Evolutionary conservation across 2,888 invertebrate species (phyloP).

Genomic region (Desoria tigrina): DNA sequence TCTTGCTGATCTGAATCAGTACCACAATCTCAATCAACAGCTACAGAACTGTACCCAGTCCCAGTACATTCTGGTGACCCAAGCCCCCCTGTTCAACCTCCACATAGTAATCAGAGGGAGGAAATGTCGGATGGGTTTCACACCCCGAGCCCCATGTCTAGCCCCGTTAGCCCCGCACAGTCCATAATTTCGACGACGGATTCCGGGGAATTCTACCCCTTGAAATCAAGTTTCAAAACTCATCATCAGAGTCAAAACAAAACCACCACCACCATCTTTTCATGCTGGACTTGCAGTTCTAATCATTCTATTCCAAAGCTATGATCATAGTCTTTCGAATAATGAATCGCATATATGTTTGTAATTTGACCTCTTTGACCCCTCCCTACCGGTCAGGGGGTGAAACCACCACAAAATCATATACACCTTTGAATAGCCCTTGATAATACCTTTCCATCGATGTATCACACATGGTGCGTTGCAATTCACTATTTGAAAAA

Average conservation of each 20-base stretch:
- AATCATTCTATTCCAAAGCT: no score
- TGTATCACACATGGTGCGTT: no score
- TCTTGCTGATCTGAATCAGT: neutral
- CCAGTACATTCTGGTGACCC: constrained; percentile 15
- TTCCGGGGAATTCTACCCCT: constrained; percentile 24
- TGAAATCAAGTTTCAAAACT: no score
- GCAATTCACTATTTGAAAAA: no score
- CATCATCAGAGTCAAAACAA: constrained; percentile 20
- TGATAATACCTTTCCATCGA: no score
- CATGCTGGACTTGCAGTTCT: no score
- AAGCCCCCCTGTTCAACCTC: constrained; percentile 21
- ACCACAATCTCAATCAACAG: constrained; percentile 24
- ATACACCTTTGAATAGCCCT: no score
- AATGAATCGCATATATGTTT: no score
- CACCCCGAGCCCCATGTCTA: constrained; percentile 60
- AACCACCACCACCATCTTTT: constrained; percentile 18
- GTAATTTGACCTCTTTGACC: no score
- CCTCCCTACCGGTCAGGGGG: no score
- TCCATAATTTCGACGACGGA: constrained; percentile 40
- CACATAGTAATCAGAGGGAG: constrained; percentile 23
- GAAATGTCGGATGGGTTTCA: constrained; percentile 56
- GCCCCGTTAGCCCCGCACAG: constrained; percentile 45
- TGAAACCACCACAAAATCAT: no score
- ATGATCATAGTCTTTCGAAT: no score
- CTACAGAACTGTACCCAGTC: neutral